Percentiles rank a stretch among this genome's conserved stretches.
These are phyloP conservation scores for Allophyes oxyacanthae DNA, from an alignment of 2,888 invertebrate species.

Conservation along the genomic window DNA sequence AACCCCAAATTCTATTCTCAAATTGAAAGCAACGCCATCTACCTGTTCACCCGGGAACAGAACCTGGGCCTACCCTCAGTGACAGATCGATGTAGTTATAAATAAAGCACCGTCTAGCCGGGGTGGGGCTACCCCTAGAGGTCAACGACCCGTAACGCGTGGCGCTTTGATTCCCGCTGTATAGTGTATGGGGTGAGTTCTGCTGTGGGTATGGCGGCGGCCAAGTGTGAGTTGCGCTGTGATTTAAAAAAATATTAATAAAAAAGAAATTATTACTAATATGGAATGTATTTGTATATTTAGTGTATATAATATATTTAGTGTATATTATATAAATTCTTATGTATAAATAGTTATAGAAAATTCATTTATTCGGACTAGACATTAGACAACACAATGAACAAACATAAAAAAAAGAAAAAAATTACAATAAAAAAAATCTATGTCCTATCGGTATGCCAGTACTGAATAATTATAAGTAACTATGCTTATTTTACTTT, in stretches of 20 bases:
- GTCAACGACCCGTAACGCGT: conserved; percentile 47
- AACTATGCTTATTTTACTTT: too few species aligned
- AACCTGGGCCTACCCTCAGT: conserved; percentile 26
- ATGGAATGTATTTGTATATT: too few species aligned
- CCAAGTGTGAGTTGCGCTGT: conserved; percentile 32
- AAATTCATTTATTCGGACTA: too few species aligned
- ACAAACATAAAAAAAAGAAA: too few species aligned
- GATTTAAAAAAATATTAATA: conserved; percentile 11
- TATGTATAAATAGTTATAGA: too few species aligned
- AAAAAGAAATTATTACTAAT: background rate
- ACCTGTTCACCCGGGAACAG: conserved; percentile 15
- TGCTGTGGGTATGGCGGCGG: conserved; percentile 17
- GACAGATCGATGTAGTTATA: conserved; percentile 60
- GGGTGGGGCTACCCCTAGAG: conserved; percentile 52
- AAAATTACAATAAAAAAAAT: too few species aligned
- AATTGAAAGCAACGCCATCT: conserved; percentile 44
- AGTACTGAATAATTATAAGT: too few species aligned
- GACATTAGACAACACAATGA: too few species aligned
- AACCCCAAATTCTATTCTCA: background rate
- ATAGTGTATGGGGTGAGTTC: conserved; percentile 43
- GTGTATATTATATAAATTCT: too few species aligned
- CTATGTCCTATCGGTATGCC: too few species aligned
- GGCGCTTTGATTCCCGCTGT: conserved; percentile 50
- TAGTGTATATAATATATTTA: too few species aligned
- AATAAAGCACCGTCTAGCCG: conserved; percentile 59